A percentile compares a stretch with the other conserved stretches of the same genome.
phyloP scores from a whole-genome alignment of 2,113 vertebrate species.

The Dryoscopus gambensis region DNA sequence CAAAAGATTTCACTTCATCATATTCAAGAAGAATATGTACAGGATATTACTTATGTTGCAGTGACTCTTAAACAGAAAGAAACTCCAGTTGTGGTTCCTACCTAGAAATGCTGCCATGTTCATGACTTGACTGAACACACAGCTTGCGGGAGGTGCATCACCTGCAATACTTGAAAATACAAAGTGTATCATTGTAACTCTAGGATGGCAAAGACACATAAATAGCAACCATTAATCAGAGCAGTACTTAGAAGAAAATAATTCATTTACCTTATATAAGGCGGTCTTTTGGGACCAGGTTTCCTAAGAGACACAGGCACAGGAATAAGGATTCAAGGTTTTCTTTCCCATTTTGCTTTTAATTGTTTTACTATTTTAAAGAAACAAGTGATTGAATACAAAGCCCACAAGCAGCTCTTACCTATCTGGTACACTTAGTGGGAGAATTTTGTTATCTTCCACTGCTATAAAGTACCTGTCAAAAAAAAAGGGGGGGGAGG shows the following conservation, averaged over 20 bases:
- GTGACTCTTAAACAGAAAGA: not conserved
- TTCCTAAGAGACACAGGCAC: constrained; percentile 53
- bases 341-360: not conserved
- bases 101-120: constrained; percentile 90
- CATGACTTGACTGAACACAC: constrained; percentile 90
- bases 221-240: not conserved
- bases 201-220: not conserved
- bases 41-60: not conserved
- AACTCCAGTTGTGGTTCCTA: constrained; percentile 59
- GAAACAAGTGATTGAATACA: not conserved
- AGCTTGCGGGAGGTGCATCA: constrained; percentile 86
- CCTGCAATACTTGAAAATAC: constrained; percentile 83
- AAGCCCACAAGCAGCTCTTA: constrained; percentile 57
- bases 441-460: constrained; percentile 77
- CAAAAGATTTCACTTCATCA: not conserved
- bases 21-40: not conserved
- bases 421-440: constrained; percentile 78
- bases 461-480: constrained; percentile 88
- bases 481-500: not conserved
- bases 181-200: constrained; percentile 6
- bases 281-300: constrained; percentile 72
- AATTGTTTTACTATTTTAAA: not conserved
- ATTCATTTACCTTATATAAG: constrained; percentile 86
- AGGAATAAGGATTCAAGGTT: not conserved
- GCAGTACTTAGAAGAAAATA: not conserved